Percentiles rank a stretch among this genome's conserved stretches.
Evolutionary conservation across 2,797 vertebrate species (phyloP).

Genomic region (Hydrophis major): DNA sequence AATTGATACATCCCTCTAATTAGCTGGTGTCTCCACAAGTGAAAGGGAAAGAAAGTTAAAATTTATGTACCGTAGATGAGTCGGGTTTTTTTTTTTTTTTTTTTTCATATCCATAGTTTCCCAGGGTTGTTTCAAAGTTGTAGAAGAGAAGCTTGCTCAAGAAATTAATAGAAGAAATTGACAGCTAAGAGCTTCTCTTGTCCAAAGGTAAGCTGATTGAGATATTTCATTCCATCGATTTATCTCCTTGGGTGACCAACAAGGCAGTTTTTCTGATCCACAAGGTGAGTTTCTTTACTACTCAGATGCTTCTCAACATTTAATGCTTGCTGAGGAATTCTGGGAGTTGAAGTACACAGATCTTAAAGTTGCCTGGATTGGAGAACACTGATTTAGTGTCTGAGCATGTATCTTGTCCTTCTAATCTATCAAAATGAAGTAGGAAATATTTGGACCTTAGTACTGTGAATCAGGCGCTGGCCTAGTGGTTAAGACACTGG

Average conservation of each 20-base stretch:
- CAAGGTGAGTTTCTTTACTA: neutral
- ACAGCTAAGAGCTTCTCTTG: neutral
- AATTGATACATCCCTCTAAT: neutral
- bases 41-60: neutral
- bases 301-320: neutral
- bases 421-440: neutral
- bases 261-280: neutral
- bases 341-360: too few relatives aligned
- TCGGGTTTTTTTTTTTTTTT: neutral
- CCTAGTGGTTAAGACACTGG: too few relatives aligned
- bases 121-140: neutral
- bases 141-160: neutral
- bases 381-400: neutral
- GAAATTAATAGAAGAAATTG: neutral
- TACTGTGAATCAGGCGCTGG: neutral
- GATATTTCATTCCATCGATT: neutral
- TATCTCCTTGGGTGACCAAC: neutral
- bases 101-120: neutral
- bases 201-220: neutral
- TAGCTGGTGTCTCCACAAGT: neutral
- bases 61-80: neutral
- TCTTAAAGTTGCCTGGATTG: too few relatives aligned
- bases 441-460: neutral
- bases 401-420: neutral
- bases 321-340: neutral